Evolutionary conservation across 2,888 invertebrate genomes (phyloP).

Genomic region (Gari tellinella): DNA sequence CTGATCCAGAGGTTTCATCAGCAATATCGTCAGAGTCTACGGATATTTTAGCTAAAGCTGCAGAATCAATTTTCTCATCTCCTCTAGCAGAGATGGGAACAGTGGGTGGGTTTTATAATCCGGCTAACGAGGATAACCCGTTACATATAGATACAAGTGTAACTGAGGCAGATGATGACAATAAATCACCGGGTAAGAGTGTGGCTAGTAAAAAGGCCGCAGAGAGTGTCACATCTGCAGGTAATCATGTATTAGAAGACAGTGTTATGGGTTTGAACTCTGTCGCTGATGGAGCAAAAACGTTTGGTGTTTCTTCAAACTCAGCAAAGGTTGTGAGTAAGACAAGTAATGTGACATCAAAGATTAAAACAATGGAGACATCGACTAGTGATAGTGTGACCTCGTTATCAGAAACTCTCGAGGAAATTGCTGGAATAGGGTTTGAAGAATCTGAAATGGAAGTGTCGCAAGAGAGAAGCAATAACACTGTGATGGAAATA

Average conservation of each 20-base stretch:
- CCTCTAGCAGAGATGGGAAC: conserved; percentile 65
- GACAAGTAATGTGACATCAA: conserved; percentile 14
- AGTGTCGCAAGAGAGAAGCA: conserved; percentile 9
- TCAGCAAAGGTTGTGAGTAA: conserved; percentile 14
- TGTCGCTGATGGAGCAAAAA: conserved; percentile 29
- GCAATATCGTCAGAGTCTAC: conserved; percentile 57
- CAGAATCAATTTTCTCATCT: conserved; percentile 83
- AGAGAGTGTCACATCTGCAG: conserved; percentile 3
- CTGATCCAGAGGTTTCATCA: conserved; percentile 58
- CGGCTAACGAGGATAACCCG: conserved; percentile 79
- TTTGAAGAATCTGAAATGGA: conserved; percentile 40
- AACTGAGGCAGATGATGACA: conserved; percentile 70
- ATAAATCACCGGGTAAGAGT: conserved; percentile 49
- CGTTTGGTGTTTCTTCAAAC: conserved; percentile 15
- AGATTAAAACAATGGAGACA: conserved; percentile 20
- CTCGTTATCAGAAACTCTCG: conserved; percentile 53
- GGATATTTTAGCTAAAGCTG: conserved; percentile 84
- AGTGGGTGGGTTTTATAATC: conserved; percentile 77
- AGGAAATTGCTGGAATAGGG: conserved; percentile 53
- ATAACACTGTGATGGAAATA: conserved; percentile 21
- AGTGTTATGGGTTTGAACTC: conserved; percentile 43
- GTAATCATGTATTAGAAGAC: conserved; percentile 16
- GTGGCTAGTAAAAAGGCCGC: conserved; percentile 18
- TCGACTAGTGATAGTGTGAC: conserved; percentile 45
- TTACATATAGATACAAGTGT: conserved; percentile 80